Percentiles rank a stretch among this genome's conserved stretches.
Evolutionary conservation across 2,888 invertebrate species (phyloP).

Genomic region (Linhomoeus sp.): DNA sequence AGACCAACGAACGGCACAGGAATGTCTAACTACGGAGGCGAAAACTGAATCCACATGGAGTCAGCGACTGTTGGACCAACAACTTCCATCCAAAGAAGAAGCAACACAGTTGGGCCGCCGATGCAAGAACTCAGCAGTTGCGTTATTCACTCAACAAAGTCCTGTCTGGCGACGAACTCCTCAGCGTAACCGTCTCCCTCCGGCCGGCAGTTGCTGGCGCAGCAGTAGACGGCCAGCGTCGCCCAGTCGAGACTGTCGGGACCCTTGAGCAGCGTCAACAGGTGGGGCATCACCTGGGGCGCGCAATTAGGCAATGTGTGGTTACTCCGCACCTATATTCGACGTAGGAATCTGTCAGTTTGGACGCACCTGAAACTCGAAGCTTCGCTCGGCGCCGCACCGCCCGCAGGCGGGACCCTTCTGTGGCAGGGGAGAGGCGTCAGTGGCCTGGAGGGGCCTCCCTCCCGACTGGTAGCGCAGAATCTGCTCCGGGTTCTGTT

Average conservation of each 20-base stretch:
- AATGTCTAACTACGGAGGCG: too few relatives aligned
- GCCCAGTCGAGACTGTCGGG: conserved; percentile 59
- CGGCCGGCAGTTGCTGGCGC: conserved; percentile 51
- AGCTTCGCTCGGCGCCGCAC: conserved; percentile 55
- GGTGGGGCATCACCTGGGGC: conserved; percentile 18
- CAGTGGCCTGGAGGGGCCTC: conserved; percentile 54
- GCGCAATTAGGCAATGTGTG: conserved; percentile 20
- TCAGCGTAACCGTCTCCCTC: conserved; percentile 43
- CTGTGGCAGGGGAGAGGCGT: conserved; percentile 48
- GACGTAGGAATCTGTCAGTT: too few relatives aligned
- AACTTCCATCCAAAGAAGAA: too few relatives aligned
- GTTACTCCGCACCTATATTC: too few relatives aligned
- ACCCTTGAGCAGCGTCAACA: conserved; percentile 2
- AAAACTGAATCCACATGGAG: too few relatives aligned
- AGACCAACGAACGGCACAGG: too few relatives aligned
- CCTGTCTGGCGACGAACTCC: conserved; percentile 69
- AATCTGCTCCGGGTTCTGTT: conserved; percentile 54
- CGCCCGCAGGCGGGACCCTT: conserved; percentile 44
- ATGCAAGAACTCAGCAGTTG: too few relatives aligned
- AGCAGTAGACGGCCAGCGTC: conserved; percentile 61
- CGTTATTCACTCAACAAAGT: conserved; percentile 37
- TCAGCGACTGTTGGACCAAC: too few relatives aligned
- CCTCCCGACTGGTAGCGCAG: conserved; percentile 13
- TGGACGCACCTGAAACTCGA: conserved; percentile 86
- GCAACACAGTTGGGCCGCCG: too few relatives aligned